phyloP scores from a whole-genome alignment of 2,888 invertebrate genomes.

The Congeria kusceri region DNA sequence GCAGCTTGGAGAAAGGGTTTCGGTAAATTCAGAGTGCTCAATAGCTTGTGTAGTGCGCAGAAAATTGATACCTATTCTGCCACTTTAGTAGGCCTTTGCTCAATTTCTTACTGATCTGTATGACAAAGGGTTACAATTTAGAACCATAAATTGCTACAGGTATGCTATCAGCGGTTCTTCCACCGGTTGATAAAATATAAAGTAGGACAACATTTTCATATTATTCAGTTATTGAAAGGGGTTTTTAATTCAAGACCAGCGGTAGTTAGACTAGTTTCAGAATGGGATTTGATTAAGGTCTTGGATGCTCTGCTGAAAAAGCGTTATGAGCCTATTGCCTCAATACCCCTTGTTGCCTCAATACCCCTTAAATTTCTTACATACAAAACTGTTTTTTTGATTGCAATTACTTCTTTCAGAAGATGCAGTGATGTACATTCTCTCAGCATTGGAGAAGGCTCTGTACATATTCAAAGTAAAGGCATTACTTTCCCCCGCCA shows the following conservation, averaged over 20 bases:
- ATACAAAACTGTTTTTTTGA: constrained; percentile 45
- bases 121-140: constrained; percentile 43
- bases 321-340: constrained; percentile 52
- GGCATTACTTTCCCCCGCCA: constrained; percentile 33
- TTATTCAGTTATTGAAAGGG: constrained; percentile 42
- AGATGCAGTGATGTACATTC: constrained; percentile 48
- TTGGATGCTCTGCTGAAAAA: constrained; percentile 22
- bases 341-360: too few relatives aligned
- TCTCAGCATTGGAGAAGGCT: constrained; percentile 32
- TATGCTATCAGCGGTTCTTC: constrained; percentile 46
- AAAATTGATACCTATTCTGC: constrained; percentile 44
- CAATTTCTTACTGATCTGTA: constrained; percentile 35
- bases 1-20: constrained; percentile 37
- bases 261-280: constrained; percentile 29
- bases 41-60: constrained; percentile 47
- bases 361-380: constrained; percentile 26
- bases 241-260: constrained; percentile 53
- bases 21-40: constrained; percentile 40
- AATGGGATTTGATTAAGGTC: constrained; percentile 51
- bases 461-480: constrained; percentile 33
- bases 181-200: constrained; percentile 23
- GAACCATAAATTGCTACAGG: constrained; percentile 45
- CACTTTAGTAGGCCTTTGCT: constrained; percentile 36
- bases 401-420: constrained; percentile 45
- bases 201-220: constrained; percentile 52